A percentile compares a stretch with the other conserved stretches of the same genome.
Evolutionary conservation across 2,888 invertebrate genomes (phyloP).

Genomic region (Strigamia maritima): DNA sequence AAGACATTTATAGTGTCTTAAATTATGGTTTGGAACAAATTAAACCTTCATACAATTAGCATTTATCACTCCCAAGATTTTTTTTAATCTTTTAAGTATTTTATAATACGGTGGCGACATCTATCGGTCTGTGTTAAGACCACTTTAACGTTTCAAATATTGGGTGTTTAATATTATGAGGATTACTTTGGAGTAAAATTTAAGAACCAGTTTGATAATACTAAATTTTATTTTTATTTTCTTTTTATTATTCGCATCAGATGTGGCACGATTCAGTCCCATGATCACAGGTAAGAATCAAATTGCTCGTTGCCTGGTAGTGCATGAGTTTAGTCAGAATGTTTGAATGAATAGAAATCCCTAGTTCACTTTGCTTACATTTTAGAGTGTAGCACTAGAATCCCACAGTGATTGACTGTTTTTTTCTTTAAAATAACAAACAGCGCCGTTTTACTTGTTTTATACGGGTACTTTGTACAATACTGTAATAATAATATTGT

Average conservation of each 20-base stretch:
- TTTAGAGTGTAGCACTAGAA: too few relatives aligned
- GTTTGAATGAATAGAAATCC: neutral
- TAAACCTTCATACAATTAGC: too few relatives aligned
- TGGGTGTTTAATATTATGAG: neutral
- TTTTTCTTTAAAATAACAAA: neutral
- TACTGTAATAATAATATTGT: neutral
- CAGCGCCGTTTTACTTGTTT: neutral
- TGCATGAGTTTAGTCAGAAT: neutral
- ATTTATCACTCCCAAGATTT: too few relatives aligned
- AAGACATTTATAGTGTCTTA: too few relatives aligned
- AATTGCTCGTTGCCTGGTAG: neutral
- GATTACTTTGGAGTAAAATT: neutral
- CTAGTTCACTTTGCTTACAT: too few relatives aligned
- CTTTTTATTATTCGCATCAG: neutral
- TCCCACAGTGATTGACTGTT: neutral
- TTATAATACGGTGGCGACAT: neutral
- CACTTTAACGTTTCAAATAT: too few relatives aligned
- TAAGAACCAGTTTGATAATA: neutral
- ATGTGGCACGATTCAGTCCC: constrained; percentile 17
- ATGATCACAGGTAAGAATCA: constrained; percentile 17
- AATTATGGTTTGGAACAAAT: too few relatives aligned
- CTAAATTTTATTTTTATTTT: neutral
- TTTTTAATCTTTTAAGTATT: too few relatives aligned
- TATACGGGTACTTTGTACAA: neutral
- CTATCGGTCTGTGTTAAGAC: neutral